These are phyloP conservation scores for Antitype chi DNA, from an alignment of 2,888 invertebrate genomes.

Conservation along the genomic window DNA sequence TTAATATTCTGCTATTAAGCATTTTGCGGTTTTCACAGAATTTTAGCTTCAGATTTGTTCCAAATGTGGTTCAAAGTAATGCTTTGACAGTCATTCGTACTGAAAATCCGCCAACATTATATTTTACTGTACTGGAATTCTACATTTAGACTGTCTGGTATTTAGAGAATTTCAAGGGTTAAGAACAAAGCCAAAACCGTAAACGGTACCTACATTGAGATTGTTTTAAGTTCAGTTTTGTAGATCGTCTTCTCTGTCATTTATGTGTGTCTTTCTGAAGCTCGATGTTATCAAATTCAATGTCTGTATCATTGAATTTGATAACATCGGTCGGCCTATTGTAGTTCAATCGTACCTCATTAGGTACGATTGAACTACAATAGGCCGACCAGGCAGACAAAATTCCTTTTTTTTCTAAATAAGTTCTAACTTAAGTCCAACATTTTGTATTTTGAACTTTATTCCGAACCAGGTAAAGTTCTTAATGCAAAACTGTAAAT, in stretches of 20 bases:
- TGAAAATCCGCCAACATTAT: slow-evolving; percentile 20
- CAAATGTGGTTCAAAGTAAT: slow-evolving; percentile 38
- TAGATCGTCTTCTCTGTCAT: not conserved
- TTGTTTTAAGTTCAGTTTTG: not conserved
- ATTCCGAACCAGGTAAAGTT: not conserved
- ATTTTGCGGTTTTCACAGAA: slow-evolving; percentile 45
- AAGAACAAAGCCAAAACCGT: too few relatives aligned
- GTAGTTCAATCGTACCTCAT: too few relatives aligned
- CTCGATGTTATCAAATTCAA: not conserved
- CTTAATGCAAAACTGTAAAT: not conserved
- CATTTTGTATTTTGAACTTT: not conserved
- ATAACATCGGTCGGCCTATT: too few relatives aligned
- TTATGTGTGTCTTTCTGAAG: not conserved
- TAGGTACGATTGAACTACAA: not conserved
- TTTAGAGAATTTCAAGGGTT: not conserved
- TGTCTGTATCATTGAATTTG: too few relatives aligned
- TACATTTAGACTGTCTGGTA: not conserved
- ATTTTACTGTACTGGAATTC: slow-evolving; percentile 6
- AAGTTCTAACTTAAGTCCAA: not conserved
- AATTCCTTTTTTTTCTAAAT: not conserved
- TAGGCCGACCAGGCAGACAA: not conserved
- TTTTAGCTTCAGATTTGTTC: slow-evolving; percentile 38
- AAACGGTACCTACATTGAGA: not conserved
- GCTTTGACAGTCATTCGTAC: slow-evolving; percentile 24
- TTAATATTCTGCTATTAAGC: slow-evolving; percentile 29